Conservation (phyloP, 2,113 vertebrate species). For the Telmatochromis brichardi region DNA sequence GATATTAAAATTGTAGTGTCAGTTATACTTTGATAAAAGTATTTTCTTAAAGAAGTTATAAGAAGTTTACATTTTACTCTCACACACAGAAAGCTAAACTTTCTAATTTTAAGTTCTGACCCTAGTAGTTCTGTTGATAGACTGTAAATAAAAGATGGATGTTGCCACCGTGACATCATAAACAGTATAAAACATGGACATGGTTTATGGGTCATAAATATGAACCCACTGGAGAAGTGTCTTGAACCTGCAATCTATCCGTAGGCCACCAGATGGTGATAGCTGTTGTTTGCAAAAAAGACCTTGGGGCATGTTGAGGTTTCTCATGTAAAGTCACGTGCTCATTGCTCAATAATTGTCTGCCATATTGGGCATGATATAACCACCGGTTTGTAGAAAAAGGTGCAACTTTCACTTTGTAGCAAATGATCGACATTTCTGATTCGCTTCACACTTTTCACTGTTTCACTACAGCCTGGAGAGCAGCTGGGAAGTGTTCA, state of each 20-base stretch:
- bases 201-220: neutral
- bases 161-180: neutral
- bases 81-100: neutral
- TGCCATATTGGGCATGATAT: neutral
- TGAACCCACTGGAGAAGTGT: neutral
- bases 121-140: neutral
- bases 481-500: neutral
- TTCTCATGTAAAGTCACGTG: neutral
- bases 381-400: neutral
- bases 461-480: neutral
- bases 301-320: neutral
- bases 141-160: neutral
- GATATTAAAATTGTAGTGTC: neutral
- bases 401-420: neutral
- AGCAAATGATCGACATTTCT: neutral
- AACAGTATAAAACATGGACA: neutral
- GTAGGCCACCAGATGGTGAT: neutral
- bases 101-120: neutral
- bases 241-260: neutral
- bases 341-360: neutral
- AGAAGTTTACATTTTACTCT: neutral
- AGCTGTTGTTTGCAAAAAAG: neutral
- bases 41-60: neutral
- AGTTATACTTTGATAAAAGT: neutral
- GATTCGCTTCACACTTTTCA: neutral